Conservation (phyloP, 2,113 vertebrate genomes). For the Pitta sordida region DNA sequence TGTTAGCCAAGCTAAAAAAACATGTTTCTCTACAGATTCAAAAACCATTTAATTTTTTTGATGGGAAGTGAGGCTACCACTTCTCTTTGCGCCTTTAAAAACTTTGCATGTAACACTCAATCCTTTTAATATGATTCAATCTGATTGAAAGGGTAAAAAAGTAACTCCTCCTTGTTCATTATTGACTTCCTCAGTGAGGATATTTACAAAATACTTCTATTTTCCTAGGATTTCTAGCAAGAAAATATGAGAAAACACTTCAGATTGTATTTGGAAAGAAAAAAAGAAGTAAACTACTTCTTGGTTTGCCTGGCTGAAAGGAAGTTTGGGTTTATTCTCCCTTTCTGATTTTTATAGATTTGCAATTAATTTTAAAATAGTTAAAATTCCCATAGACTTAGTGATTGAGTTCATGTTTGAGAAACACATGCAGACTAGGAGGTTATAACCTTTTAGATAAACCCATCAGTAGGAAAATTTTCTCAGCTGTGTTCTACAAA, state of each 20-base stretch:
- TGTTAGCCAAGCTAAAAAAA: not conserved
- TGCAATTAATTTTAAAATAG: not conserved
- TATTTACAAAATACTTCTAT: not conserved
- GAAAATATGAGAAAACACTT: not conserved
- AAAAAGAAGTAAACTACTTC: not conserved
- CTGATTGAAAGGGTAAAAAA: not conserved
- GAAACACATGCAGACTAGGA: not conserved
- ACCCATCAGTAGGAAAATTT: not conserved
- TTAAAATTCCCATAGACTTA: not conserved
- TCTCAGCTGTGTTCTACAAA: not conserved
- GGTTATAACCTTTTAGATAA: not conserved
- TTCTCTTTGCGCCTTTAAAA: not conserved
- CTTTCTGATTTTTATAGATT: not conserved
- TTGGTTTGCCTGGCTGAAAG: not conserved
- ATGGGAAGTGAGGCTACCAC: not conserved
- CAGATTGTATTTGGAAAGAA: not conserved
- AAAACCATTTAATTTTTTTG: not conserved
- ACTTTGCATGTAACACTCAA: not conserved
- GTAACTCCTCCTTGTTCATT: not conserved
- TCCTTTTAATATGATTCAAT: not conserved
- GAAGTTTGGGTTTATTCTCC: not conserved
- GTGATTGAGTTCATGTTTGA: not conserved
- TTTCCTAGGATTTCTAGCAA: not conserved
- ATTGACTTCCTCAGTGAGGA: not conserved
- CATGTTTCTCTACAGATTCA: not conserved